phyloP scores from a whole-genome alignment of 2,888 invertebrate species.

The Drosophila mercatorum region DNA sequence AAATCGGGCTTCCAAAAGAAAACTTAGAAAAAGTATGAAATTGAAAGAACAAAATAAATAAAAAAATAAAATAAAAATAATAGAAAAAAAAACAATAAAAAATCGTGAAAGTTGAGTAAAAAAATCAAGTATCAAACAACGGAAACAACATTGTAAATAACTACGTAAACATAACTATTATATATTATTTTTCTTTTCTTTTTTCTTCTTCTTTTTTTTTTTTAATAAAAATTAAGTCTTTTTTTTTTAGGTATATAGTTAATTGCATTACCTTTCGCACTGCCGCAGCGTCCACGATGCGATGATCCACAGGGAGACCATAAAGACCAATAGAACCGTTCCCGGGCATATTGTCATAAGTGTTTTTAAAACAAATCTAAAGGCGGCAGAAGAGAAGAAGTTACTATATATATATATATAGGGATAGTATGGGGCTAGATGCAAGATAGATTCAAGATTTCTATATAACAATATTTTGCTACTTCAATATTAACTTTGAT shows the following conservation, averaged over 20 bases:
- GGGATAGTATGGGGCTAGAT: too few species aligned
- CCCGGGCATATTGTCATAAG: constrained; percentile 99
- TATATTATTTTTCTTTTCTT: neutral
- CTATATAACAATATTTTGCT: neutral
- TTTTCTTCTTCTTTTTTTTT: constrained; percentile 1
- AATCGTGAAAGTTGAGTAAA: constrained; percentile 24
- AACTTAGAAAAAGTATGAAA: neutral
- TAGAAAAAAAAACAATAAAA: constrained; percentile 12
- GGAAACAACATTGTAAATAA: constrained; percentile 47
- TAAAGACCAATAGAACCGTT: constrained; percentile 98
- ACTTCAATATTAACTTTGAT: too few species aligned
- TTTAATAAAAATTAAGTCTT: neutral
- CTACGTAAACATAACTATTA: constrained; percentile 47
- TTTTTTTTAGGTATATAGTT: constrained; percentile 8
- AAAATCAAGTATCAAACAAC: constrained; percentile 44
- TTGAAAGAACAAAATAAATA: constrained; percentile 5
- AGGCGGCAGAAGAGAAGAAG: neutral
- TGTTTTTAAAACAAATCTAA: constrained; percentile 96
- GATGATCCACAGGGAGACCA: constrained; percentile 99
- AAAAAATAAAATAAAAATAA: constrained; percentile 7
- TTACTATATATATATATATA: neutral
- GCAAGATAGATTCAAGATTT: neutral
- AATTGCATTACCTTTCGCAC: constrained; percentile 95
- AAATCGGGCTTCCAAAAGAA: constrained; percentile 53
- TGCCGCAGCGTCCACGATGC: constrained; percentile 99